phyloP scores from a whole-genome alignment of 2,797 vertebrate species.

The Sebastolobus altivelis region DNA sequence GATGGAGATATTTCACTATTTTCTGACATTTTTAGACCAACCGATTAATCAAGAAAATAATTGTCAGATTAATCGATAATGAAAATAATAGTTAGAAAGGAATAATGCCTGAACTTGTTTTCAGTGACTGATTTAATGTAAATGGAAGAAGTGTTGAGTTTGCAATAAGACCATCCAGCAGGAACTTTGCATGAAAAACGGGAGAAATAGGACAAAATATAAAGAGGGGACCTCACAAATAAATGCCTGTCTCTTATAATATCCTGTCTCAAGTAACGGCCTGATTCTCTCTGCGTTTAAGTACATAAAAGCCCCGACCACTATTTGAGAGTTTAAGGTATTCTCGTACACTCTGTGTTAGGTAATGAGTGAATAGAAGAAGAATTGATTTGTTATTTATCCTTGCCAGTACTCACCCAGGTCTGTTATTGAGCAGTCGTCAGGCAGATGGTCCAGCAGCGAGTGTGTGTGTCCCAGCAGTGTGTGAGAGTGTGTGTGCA shows the following conservation, averaged over 20 bases:
- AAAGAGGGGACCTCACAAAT: neutral
- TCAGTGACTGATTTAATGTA: neutral
- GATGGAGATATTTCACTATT: no score
- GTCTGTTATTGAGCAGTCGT: conserved; percentile 87
- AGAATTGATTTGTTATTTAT: neutral
- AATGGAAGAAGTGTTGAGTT: conserved; percentile 9
- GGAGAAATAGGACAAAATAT: neutral
- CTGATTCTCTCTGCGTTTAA: neutral
- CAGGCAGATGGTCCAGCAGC: conserved; percentile 82
- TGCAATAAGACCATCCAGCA: neutral
- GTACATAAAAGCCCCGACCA: neutral
- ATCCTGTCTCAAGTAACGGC: neutral
- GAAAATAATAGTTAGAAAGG: neutral
- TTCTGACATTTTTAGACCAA: no score
- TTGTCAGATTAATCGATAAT: no score
- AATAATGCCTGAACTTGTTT: neutral
- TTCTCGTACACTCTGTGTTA: neutral
- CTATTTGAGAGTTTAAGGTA: neutral
- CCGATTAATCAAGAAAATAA: no score
- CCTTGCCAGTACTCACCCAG: conserved; percentile 83
- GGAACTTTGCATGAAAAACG: neutral
- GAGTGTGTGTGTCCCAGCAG: conserved; percentile 76
- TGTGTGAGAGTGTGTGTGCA: conserved; percentile 82
- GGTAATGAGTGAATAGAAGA: neutral
- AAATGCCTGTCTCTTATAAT: conserved; percentile 1